phyloP scores from a whole-genome alignment of 2,888 invertebrate genomes.

The Melinopterus prodromus region DNA sequence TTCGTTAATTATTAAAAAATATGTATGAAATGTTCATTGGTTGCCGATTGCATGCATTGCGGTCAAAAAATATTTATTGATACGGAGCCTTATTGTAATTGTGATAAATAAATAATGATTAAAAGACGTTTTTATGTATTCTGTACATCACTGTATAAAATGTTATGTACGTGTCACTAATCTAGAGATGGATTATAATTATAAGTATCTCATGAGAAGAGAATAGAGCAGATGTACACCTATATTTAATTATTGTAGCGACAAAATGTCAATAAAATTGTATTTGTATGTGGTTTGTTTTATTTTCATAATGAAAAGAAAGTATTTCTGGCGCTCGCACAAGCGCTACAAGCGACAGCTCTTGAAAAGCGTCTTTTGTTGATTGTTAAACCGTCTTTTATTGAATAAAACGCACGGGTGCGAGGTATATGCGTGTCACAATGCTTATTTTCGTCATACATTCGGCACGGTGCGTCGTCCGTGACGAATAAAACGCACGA shows the following conservation, averaged over 20 bases:
- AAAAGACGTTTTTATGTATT: conserved; percentile 32
- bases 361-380: no score
- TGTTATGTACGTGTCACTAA: conserved; percentile 19
- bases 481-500: no score
- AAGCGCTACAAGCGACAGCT: no score
- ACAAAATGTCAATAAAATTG: background rate
- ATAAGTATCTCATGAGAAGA: background rate
- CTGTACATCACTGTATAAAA: conserved; percentile 8
- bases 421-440: no score
- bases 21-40: background rate
- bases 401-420: no score
- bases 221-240: background rate
- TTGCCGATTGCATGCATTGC: conserved; percentile 42
- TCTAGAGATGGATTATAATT: conserved; percentile 12
- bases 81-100: conserved; percentile 53
- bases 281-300: background rate
- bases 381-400: no score
- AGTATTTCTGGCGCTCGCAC: no score
- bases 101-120: conserved; percentile 46
- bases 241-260: background rate
- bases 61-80: conserved; percentile 44
- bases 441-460: no score
- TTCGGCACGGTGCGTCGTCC: no score
- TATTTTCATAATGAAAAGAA: no score
- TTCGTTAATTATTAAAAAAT: background rate